Evolutionary conservation across 2,113 vertebrate genomes (phyloP).

Genomic region (Neopipo cinnamomea): DNA sequence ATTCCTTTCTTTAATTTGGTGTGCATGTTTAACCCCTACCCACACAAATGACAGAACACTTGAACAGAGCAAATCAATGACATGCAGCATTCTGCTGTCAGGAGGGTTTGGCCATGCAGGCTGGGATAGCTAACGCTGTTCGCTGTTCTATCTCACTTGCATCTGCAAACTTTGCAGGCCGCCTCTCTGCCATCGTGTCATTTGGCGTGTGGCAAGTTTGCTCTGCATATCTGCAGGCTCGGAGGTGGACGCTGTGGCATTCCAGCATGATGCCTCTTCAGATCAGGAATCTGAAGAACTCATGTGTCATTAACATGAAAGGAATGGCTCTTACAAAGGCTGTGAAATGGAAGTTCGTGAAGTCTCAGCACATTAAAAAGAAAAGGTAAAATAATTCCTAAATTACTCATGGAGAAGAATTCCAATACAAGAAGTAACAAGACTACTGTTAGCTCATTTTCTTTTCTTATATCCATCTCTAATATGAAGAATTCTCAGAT

Average conservation of each 20-base stretch:
- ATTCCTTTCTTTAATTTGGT: background rate
- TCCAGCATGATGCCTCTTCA: background rate
- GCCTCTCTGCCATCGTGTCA: background rate
- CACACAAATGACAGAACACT: background rate
- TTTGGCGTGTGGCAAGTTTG: background rate
- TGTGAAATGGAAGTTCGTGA: background rate
- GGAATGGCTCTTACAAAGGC: background rate
- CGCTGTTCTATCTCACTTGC: background rate
- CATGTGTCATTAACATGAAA: background rate
- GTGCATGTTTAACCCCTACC: background rate
- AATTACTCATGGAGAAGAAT: background rate
- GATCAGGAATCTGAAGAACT: slow-evolving; percentile 21
- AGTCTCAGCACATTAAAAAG: background rate
- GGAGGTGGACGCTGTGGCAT: background rate
- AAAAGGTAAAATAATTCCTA: background rate
- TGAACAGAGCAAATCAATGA: background rate
- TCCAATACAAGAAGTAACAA: background rate
- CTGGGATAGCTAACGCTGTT: background rate
- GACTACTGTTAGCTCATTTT: background rate
- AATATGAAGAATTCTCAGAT: background rate
- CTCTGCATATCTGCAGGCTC: background rate
- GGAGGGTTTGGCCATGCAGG: background rate
- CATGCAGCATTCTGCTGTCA: background rate
- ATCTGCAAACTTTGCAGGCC: background rate
- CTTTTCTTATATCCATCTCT: background rate